Percentiles rank a stretch among this genome's conserved stretches.
phyloP scores from a whole-genome alignment of 2,113 vertebrate species.

The Coracopsis vasa region DNA sequence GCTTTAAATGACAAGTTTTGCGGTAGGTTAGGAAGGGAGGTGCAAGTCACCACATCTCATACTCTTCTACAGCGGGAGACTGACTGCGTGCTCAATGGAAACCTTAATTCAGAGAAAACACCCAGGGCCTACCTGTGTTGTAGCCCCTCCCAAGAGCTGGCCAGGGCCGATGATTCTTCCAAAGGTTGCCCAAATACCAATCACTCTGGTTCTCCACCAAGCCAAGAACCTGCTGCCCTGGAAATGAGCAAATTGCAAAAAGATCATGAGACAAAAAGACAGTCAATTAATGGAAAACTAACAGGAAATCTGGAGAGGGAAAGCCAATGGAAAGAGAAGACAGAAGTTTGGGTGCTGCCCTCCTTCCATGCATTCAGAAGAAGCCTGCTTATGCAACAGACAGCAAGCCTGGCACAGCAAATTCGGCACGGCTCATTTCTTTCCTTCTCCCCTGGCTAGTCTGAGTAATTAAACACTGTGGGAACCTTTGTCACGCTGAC shows the following conservation, averaged over 20 bases:
- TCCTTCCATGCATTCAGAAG: neutral
- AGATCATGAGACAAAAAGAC: neutral
- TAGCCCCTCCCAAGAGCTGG: constrained; percentile 94
- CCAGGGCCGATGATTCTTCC: constrained; percentile 99
- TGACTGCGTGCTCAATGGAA: neutral
- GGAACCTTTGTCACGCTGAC: constrained; percentile 49
- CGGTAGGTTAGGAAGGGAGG: neutral
- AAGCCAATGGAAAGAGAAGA: neutral
- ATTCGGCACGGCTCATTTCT: constrained; percentile 11
- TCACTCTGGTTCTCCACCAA: constrained; percentile 99
- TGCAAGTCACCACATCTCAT: neutral
- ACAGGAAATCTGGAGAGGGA: neutral
- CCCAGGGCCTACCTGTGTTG: constrained; percentile 85
- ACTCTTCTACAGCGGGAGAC: neutral
- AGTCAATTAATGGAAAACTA: neutral
- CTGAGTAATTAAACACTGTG: constrained; percentile 55
- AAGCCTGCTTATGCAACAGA: neutral
- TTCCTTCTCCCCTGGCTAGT: constrained; percentile 16
- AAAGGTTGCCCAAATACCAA: constrained; percentile 98
- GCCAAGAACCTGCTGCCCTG: constrained; percentile 96
- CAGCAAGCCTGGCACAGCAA: neutral
- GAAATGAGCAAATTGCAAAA: constrained; percentile 44
- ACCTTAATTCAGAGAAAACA: neutral
- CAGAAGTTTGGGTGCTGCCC: neutral
- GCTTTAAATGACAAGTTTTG: neutral